Evolutionary conservation across 2,797 vertebrate species (phyloP), one percentile per base, ranked within the genome.

Genomic region (Chloroceryle amazona): DNA sequence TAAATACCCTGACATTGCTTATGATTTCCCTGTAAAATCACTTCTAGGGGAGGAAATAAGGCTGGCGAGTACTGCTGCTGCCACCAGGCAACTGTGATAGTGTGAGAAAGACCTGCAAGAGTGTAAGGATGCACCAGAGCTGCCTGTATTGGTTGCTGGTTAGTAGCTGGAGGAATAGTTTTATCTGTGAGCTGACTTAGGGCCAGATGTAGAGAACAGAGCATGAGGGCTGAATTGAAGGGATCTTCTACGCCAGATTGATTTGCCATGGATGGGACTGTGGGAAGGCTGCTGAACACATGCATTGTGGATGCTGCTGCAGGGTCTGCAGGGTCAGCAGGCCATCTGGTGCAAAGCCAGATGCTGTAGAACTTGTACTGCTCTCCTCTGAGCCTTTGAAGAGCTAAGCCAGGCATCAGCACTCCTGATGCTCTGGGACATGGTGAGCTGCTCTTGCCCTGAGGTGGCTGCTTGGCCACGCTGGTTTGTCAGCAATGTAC

Each of bases 1-100:
- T 70, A 96, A 91, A 95, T 91, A 55, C 47, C 20, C 29, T 78
- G 63, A 65, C 7, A 3, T 81, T 81, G 66, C 57, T 81, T 76
- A 11, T 41, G 20, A 31, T 67, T 86, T 61, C 31, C 29, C 49
- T 73, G 33, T 39, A 76, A 94, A 89, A 81, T 80, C 79, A 67
- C 35, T 68, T 79, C 63, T 60, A 6, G 15, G 42, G 10, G 51
- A 46, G 57, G 70, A 83, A 42, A 33, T 46, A 31, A 28, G 65
- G 41, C 25, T 86, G 68, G 54, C 10, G 16, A 52, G 47, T n/a
- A 15, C 23, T 49, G 22, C 8, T 35, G 21, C 19, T 2, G 5
- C 47, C 62, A 33, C 14, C 44, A 47, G 52, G 42, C 44, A 86
- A 55, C 66, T 19, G 16, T 29, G 13, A 26, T 52, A 18, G 44